Base-by-base conservation (phyloP, 2,888 invertebrate genomes). In the Phoenoteleia sp. region DNA sequence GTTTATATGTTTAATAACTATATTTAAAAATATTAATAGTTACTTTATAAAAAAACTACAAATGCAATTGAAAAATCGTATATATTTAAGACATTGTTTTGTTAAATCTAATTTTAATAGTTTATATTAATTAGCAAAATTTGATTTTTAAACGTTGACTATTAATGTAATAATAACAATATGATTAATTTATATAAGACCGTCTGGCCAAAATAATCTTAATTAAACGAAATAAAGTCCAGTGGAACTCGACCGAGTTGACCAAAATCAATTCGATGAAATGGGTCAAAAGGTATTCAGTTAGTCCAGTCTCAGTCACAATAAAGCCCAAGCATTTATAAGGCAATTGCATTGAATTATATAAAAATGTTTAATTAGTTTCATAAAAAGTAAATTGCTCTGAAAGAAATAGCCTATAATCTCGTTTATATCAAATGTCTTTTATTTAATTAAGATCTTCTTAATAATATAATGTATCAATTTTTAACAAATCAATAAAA, bases 321-420 rank as follows among this genome's bases (percentile, higher is more conserved):
- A 54, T 54, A 15, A 54, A 54, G n/a, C n/a, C 11, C n/a, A 27
- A 49, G 3, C 17, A 23, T 2, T 19, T 47, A 62, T 39, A 49
- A 4, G 47, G 29, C 1, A 49, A 74, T 42, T 23, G 45, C 23
- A 60, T 74, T 72, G 60, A 72, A 72, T 23, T 47, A 15, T 45
- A 7, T 13, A 71, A 25, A 27, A 49, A 60, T 74, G 17, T 25
- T 49, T 49, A 74, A 74, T 74, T 62, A 60, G 39, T 49, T 39
- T 17, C n/a, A 36, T 19, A 1, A 42, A 62, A 62, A 52, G 5
- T 19, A 21, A 19, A 47, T 49, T 52, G 17, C 62, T 23, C 23
- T n/a, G 25, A 2, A 6, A 23, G 23, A 52, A 74, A 62, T 62
- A 52, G 19, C 15, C 49, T 62, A 62, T 47, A 39, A 62, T 74